Evolutionary conservation across 1,140 invertebrate species (phyloP).

Genomic region (Platyscapa corneri): DNA sequence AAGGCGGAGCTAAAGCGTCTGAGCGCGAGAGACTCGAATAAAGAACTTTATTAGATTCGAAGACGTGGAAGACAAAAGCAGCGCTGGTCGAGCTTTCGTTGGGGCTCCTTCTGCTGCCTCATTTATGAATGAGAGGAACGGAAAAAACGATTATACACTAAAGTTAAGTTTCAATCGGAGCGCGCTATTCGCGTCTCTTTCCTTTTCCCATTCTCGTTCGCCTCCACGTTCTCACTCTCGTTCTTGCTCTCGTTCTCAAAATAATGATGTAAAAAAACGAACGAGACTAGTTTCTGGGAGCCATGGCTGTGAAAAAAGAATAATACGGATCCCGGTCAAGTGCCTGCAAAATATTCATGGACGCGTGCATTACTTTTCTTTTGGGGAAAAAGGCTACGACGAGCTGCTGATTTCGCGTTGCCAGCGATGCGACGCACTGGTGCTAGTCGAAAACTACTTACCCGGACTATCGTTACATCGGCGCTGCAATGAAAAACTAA

Average conservation of each 20-base stretch:
- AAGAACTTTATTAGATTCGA: slow-evolving; percentile 50
- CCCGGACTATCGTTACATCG: not conserved
- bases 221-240: not conserved
- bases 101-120: slow-evolving; percentile 10
- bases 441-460: too few species aligned
- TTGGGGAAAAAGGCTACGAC: not conserved
- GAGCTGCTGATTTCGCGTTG: not conserved
- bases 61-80: slow-evolving; percentile 44
- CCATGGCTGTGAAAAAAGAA: slow-evolving; percentile 11
- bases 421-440: too few species aligned
- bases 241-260: slow-evolving; percentile 14
- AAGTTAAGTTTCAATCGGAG: slow-evolving; percentile 37
- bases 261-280: slow-evolving; percentile 42
- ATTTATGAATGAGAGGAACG: slow-evolving; percentile 28
- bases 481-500: not conserved
- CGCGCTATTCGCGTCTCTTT: slow-evolving; percentile 12
- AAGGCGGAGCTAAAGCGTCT: not conserved
- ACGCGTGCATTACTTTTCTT: not conserved
- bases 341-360: slow-evolving; percentile 47
- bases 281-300: not conserved
- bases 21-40: slow-evolving; percentile 24
- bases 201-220: not conserved
- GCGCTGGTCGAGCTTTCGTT: not conserved
- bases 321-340: slow-evolving; percentile 46
- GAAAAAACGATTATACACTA: slow-evolving; percentile 29